Conservation (phyloP, 2,113 vertebrate species). For the Saccopteryx bilineata region DNA sequence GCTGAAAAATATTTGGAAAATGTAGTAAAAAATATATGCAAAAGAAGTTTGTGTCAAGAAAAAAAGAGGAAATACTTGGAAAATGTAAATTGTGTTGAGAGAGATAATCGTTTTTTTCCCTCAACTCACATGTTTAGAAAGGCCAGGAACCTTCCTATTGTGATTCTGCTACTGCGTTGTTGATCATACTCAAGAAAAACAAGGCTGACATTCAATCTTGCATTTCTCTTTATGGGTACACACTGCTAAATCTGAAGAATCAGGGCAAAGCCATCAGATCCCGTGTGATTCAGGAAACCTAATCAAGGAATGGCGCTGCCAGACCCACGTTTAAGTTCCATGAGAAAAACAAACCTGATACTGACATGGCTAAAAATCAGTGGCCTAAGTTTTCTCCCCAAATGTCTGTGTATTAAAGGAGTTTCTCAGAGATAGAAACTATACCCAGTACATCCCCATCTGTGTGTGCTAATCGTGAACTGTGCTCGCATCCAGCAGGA, state of each 20-base stretch:
- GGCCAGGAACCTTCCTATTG: neutral
- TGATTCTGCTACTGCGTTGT: neutral
- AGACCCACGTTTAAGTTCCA: slow-evolving; percentile 24
- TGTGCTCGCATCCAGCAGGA: slow-evolving; percentile 81
- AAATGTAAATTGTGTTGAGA: neutral
- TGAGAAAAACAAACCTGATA: neutral
- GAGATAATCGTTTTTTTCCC: neutral
- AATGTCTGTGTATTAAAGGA: neutral
- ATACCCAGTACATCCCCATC: slow-evolving; percentile 50
- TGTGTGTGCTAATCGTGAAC: slow-evolving; percentile 65
- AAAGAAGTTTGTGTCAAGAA: neutral
- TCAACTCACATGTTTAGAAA: neutral
- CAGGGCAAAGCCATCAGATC: neutral
- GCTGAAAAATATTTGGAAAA: neutral
- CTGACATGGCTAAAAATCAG: neutral
- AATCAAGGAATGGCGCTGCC: neutral
- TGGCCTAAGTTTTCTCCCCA: slow-evolving; percentile 22
- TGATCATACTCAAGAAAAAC: slow-evolving; percentile 14
- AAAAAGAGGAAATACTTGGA: neutral
- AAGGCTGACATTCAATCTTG: neutral
- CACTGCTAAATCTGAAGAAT: neutral
- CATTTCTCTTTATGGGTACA: neutral
- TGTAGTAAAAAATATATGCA: neutral
- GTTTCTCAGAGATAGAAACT: slow-evolving; percentile 8
- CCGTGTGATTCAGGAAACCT: neutral